These are phyloP conservation scores for Macroglossus sobrinus DNA, from an alignment of 2,113 vertebrate species.

Conservation along the genomic window DNA sequence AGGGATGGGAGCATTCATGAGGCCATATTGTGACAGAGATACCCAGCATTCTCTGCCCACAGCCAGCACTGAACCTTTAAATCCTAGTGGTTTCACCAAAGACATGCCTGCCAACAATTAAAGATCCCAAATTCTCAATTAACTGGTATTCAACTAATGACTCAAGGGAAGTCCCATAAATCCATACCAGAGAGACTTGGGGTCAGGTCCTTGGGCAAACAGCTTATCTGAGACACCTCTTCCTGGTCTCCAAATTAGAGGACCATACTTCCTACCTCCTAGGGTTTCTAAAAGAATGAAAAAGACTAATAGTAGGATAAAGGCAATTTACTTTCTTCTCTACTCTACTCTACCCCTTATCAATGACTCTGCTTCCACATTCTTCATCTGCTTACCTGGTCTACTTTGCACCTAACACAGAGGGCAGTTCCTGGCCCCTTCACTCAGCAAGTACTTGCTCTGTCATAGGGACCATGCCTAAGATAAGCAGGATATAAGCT, in stretches of 20 bases:
- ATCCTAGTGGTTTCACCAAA: not conserved
- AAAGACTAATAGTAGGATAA: not conserved
- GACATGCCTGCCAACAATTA: not conserved
- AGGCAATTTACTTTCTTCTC: not conserved
- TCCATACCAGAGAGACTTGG: not conserved
- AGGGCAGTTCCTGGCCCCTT: not conserved
- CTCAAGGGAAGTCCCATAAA: not conserved
- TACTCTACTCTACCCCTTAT: too few relatives aligned
- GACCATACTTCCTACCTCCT: not conserved
- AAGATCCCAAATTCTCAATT: not conserved
- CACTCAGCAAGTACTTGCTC: not conserved
- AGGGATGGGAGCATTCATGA: not conserved
- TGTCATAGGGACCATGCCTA: rapidly evolving
- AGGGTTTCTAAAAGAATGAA: not conserved
- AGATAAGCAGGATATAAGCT: not conserved
- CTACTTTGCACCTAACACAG: not conserved
- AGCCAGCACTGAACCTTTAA: not conserved
- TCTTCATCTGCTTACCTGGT: not conserved
- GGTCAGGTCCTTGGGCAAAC: not conserved
- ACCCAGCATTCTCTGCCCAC: not conserved
- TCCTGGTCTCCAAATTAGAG: not conserved
- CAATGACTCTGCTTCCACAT: not conserved
- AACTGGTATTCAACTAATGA: not conserved
- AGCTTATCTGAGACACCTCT: not conserved
- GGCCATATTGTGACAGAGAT: not conserved